phyloP scores from a whole-genome alignment of 2,797 vertebrate genomes.

The Eutrigla gurnardus region DNA sequence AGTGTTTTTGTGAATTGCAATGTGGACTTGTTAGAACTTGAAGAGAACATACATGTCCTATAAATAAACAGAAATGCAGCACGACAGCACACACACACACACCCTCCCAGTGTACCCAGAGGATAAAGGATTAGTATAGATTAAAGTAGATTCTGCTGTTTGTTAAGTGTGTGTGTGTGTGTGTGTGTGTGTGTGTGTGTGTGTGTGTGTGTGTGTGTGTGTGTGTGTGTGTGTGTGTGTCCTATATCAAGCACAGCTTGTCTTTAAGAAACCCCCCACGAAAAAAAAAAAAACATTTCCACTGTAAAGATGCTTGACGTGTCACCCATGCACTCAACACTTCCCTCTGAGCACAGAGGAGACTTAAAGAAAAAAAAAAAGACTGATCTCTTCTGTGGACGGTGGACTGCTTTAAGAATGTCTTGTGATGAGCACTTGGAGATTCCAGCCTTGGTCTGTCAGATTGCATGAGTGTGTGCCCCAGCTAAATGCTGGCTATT shows the following conservation, averaged over 20 bases:
- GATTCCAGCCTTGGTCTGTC: slow-evolving; percentile 40
- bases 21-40: slow-evolving; percentile 10
- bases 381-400: too few species aligned
- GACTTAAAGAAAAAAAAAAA: too few species aligned
- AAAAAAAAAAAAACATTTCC: slow-evolving; percentile 33
- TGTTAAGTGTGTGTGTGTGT: slow-evolving; percentile 50
- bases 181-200: slow-evolving; percentile 44
- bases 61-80: neutral
- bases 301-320: slow-evolving; percentile 60
- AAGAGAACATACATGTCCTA: slow-evolving; percentile 3
- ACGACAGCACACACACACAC: slow-evolving; percentile 22
- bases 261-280: slow-evolving; percentile 50
- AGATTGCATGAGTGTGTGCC: slow-evolving; percentile 30
- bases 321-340: slow-evolving; percentile 16
- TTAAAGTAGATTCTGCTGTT: slow-evolving; percentile 84
- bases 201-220: slow-evolving; percentile 50
- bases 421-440: slow-evolving; percentile 34
- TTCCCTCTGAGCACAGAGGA: slow-evolving; percentile 9
- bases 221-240: slow-evolving; percentile 38
- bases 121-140: slow-evolving; percentile 88
- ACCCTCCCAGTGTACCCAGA: slow-evolving; percentile 71
- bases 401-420: slow-evolving; percentile 28
- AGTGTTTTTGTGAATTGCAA: slow-evolving; percentile 1
- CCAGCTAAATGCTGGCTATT: slow-evolving; percentile 61
- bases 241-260: slow-evolving; percentile 57